Conservation (phyloP, 2,888 invertebrate species). For the Hoplodrina blanda region DNA sequence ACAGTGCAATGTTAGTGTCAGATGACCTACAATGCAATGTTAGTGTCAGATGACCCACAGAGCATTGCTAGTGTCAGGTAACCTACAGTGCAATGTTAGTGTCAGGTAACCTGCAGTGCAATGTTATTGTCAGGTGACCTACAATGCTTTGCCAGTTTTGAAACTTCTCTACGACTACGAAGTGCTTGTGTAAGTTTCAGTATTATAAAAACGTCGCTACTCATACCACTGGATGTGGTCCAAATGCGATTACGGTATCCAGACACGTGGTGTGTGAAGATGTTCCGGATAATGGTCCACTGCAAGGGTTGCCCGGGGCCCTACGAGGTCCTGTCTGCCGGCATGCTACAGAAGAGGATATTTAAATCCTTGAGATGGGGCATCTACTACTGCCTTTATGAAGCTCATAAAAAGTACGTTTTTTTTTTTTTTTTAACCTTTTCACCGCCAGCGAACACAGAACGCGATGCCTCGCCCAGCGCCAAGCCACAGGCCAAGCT, state of each 20-base stretch:
- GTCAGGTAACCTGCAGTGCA: background rate
- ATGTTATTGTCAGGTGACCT: background rate
- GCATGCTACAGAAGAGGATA: constrained; percentile 35
- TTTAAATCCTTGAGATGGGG: constrained; percentile 40
- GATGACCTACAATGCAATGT: background rate
- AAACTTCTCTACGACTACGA: background rate
- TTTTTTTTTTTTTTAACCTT: too few relatives aligned
- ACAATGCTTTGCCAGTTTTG: background rate
- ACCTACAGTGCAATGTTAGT: too few relatives aligned
- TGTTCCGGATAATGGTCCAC: constrained; percentile 45
- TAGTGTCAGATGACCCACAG: background rate
- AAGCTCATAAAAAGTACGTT: constrained; percentile 26
- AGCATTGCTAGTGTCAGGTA: background rate
- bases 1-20: background rate
- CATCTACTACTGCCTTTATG: constrained; percentile 44
- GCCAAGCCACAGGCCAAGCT: too few relatives aligned
- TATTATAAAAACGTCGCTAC: constrained; percentile 47
- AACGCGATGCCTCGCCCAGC: too few relatives aligned
- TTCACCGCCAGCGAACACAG: too few relatives aligned
- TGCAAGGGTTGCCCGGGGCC: constrained; percentile 38
- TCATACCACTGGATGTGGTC: constrained; percentile 47
- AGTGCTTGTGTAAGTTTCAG: constrained; percentile 44
- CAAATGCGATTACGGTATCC: constrained; percentile 54
- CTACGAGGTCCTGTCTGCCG: constrained; percentile 31
- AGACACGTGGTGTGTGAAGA: constrained; percentile 53